Conservation (phyloP, 2,113 vertebrate species). For the Motacilla alba region DNA sequence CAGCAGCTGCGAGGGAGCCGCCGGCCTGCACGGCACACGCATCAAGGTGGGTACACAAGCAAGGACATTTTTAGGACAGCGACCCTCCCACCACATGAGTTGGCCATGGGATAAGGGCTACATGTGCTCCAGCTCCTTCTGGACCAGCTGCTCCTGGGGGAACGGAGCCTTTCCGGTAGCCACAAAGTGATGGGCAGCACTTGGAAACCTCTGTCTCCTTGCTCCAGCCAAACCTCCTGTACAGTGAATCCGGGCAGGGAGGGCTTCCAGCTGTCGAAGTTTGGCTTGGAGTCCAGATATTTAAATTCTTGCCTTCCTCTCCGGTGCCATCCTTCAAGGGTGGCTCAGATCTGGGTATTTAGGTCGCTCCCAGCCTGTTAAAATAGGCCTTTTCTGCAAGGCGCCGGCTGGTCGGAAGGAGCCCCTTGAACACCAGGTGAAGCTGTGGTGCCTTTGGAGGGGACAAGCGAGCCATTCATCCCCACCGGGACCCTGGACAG, state of each 20-base stretch:
- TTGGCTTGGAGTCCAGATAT: conserved; percentile 7
- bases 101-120: neutral
- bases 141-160: neutral
- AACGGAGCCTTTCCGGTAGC: neutral
- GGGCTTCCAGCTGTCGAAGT: conserved; percentile 24
- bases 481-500: neutral
- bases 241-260: neutral
- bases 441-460: neutral
- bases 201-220: neutral
- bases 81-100: fast-evolving
- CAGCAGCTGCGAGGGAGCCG: conserved; percentile 83
- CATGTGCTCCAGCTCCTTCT: neutral
- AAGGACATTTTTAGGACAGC: fast-evolving
- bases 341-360: conserved; percentile 30
- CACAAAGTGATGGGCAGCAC: neutral
- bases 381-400: conserved; percentile 29
- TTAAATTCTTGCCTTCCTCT: conserved; percentile 11
- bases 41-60: conserved; percentile 81
- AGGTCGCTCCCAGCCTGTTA: neutral
- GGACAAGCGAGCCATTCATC: conserved; percentile 35
- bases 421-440: conserved; percentile 48
- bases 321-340: neutral
- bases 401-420: conserved; percentile 53
- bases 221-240: neutral
- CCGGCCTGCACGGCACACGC: conserved; percentile 79